Conservation (phyloP, 1,140 invertebrate genomes). For the Drosophila aff. region DNA sequence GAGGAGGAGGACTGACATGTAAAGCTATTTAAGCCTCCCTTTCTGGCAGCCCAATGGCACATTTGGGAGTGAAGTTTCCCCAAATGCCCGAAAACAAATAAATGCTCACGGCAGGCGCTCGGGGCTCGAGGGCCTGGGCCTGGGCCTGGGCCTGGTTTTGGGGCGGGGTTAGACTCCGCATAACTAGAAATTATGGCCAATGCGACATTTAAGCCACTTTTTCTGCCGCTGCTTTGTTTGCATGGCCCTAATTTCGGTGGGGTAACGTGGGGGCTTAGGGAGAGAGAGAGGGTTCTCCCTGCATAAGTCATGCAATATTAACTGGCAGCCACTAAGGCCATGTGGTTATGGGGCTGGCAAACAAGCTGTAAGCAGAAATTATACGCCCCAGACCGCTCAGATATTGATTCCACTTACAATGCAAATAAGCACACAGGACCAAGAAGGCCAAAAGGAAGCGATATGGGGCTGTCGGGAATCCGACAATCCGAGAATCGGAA, state of each 20-base stretch:
- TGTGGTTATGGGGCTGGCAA: conserved; percentile 15
- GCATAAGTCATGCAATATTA: conserved; percentile 72
- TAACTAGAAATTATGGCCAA: conserved; percentile 81
- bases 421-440: conserved; percentile 54
- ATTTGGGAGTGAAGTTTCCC: conserved; percentile 61
- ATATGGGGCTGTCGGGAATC: conserved; percentile 11
- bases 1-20: conserved; percentile 69
- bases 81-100: conserved; percentile 66
- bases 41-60: conserved; percentile 37
- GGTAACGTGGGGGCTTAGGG: conserved; percentile 16
- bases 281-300: conserved; percentile 19
- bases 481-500: conserved; percentile 35
- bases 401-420: conserved; percentile 69
- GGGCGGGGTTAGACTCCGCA: conserved; percentile 32
- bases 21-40: conserved; percentile 73
- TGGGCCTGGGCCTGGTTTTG: neutral
- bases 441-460: conserved; percentile 21
- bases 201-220: conserved; percentile 83
- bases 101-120: conserved; percentile 49
- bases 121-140: conserved; percentile 1
- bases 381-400: conserved; percentile 26
- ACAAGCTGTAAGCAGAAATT: conserved; percentile 59
- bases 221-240: conserved; percentile 61
- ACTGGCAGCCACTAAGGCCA: conserved; percentile 29
- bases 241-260: conserved; percentile 70